phyloP scores from a whole-genome alignment of 2,797 vertebrate genomes.

The Neoniphon sammara region DNA sequence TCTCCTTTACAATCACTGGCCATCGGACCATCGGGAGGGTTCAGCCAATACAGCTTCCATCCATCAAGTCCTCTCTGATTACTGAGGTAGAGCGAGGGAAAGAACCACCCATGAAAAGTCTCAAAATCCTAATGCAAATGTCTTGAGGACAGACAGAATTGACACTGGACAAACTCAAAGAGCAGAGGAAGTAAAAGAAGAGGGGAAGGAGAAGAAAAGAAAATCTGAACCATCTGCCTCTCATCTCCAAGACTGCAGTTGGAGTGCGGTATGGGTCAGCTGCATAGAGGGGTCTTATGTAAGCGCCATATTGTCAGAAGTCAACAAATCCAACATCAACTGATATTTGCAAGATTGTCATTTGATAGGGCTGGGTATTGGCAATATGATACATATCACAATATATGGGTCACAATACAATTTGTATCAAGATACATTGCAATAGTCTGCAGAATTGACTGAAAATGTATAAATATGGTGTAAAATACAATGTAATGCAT shows the following conservation, averaged over 20 bases:
- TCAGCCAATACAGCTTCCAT: constrained; percentile 45
- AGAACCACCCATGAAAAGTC: constrained; percentile 24
- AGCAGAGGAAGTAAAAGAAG: constrained; percentile 3
- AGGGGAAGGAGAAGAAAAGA: neutral
- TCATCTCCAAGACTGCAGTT: constrained; percentile 57
- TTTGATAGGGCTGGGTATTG: too few relatives aligned
- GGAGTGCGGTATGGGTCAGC: constrained; percentile 57
- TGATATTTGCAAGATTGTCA: constrained; percentile 48
- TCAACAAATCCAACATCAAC: constrained; percentile 65
- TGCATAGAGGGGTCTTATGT: constrained; percentile 51
- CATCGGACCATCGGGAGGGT: constrained; percentile 30
- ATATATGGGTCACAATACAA: too few relatives aligned
- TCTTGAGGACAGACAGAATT: constrained; percentile 42
- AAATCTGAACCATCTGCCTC: constrained; percentile 31
- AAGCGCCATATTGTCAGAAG: constrained; percentile 57
- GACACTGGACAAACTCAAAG: constrained; percentile 18
- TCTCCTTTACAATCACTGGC: constrained; percentile 52
- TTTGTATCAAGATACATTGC: too few relatives aligned
- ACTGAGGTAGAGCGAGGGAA: constrained; percentile 16
- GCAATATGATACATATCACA: too few relatives aligned
- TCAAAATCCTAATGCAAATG: constrained; percentile 43
- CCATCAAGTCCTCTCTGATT: constrained; percentile 41
- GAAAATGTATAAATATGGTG: too few relatives aligned
- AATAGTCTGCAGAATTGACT: too few relatives aligned
- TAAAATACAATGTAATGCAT: too few relatives aligned